Evolutionary conservation across 2,888 invertebrate genomes (phyloP).

Genomic region (Chalcis sispes): DNA sequence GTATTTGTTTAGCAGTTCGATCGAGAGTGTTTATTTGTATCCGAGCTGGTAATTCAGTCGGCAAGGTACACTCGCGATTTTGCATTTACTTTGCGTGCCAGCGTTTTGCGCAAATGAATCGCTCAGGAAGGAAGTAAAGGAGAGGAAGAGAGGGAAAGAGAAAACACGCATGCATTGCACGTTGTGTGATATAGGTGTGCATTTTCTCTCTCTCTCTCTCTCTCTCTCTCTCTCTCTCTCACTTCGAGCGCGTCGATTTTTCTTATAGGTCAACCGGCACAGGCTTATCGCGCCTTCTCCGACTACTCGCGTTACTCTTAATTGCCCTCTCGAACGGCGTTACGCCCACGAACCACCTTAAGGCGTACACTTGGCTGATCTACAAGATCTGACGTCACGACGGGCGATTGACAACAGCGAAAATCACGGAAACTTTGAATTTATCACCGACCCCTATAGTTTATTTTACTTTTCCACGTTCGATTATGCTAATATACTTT

Average conservation of each 20-base stretch:
- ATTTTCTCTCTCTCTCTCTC: not conserved
- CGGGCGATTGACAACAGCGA: conserved; percentile 37
- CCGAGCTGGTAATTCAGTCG: not conserved
- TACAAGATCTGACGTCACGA: conserved; percentile 54
- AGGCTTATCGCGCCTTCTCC: conserved; percentile 67
- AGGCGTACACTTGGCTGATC: conserved; percentile 60
- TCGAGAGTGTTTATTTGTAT: conserved; percentile 25
- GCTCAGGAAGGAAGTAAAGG: conserved; percentile 24
- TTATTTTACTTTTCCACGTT: not conserved
- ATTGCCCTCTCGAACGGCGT: conserved; percentile 70
- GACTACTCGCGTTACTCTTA: conserved; percentile 71
- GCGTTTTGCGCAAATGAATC: conserved; percentile 27
- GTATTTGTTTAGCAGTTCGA: conserved; percentile 41
- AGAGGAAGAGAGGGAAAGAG: conserved; percentile 1
- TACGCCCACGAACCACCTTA: conserved; percentile 64
- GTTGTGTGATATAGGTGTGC: conserved; percentile 2
- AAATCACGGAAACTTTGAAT: not conserved
- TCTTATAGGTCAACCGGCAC: conserved; percentile 68
- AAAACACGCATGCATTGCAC: not conserved
- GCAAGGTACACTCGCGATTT: conserved; percentile 3
- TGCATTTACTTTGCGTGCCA: conserved; percentile 43
- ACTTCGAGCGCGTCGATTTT: conserved; percentile 67
- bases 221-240: not conserved
- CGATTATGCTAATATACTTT: not conserved
- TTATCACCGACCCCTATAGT: not conserved